Evolutionary conservation across 2,797 vertebrate species (phyloP).

Genomic region (Acrocephalus scirpaceus): DNA sequence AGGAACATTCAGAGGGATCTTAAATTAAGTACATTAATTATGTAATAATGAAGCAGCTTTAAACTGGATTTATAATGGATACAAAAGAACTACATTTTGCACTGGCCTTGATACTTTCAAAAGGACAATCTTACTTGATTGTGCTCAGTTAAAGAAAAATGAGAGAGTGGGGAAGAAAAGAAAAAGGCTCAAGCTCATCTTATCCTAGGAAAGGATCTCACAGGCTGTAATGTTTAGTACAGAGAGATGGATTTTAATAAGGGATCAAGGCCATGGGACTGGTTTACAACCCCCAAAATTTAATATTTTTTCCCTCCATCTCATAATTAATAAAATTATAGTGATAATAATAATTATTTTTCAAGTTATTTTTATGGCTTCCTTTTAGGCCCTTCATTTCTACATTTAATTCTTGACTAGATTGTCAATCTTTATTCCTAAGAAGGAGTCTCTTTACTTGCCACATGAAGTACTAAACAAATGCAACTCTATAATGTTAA

Average conservation of each 20-base stretch:
- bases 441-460: not conserved
- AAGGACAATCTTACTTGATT: not conserved
- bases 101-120: not conserved
- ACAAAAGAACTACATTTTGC: not conserved
- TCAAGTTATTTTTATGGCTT: not conserved
- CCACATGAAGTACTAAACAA: not conserved
- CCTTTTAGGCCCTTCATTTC: not conserved
- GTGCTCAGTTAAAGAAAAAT: not conserved
- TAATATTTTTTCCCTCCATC: not conserved
- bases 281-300: not conserved
- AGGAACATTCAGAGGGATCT: slow-evolving; percentile 28
- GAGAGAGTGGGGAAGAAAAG: not conserved
- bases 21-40: slow-evolving; percentile 48
- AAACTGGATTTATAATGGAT: slow-evolving; percentile 6
- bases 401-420: not conserved
- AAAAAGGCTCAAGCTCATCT: not conserved
- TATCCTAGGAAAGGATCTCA: not conserved
- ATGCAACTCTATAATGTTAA: not conserved
- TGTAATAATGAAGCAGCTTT: slow-evolving; percentile 31
- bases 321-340: not conserved
- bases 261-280: not conserved
- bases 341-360: not conserved
- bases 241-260: not conserved
- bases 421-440: not conserved
- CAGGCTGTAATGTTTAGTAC: not conserved